Base-by-base conservation (phyloP, 1,140 invertebrate genomes). In the Macrocentrus cingulum region DNA sequence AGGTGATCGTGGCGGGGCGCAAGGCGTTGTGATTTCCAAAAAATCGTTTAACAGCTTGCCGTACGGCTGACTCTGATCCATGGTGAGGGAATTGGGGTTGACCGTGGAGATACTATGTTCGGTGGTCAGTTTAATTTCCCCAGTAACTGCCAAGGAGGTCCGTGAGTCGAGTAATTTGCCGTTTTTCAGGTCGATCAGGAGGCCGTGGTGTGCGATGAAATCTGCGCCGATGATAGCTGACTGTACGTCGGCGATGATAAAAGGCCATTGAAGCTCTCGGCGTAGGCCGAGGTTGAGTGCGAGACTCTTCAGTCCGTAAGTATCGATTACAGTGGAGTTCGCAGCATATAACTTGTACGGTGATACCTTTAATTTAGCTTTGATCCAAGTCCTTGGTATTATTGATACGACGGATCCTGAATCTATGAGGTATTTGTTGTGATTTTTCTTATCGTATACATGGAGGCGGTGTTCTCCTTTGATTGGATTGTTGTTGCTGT, bases 201-300 rank as follows among this genome's bases (percentile, higher is more conserved):
- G 20, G 1, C 45, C 56, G 22, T 58, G 60, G 20, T 63, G 36
- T 0, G 32, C 18, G 2, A 66, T 20, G 19, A 61, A 45, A 46
- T 63, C 61, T 0, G 61, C 61, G 4, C 61, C 61, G 4, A 65
- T 59, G 18, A 63, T 56, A 0, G 61, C 39, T 9, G 56, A 15
- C 15, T 37, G 18, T 16, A 48, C 34, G 8, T 63, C 56, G 1
- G 64, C 61, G 7, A 63, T 46, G 7, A 52, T 45, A 23, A 63
- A 63, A 1, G 16, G 7, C 57, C 61, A 63, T 9, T 18, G 18
- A 15, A 60, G 48, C 1, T 36, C 51, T 8, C 61, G 41, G 1
- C 60, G n/a, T 0, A 65, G 49, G 8, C 56, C 60, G 0, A 65
- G 32, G 22, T 62, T 56, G 22, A 65, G 13, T 1, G 15, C 23